Percentiles rank a stretch among this genome's conserved stretches.
phyloP scores from a whole-genome alignment of 2,888 invertebrate genomes.

The Baccha elongata region DNA sequence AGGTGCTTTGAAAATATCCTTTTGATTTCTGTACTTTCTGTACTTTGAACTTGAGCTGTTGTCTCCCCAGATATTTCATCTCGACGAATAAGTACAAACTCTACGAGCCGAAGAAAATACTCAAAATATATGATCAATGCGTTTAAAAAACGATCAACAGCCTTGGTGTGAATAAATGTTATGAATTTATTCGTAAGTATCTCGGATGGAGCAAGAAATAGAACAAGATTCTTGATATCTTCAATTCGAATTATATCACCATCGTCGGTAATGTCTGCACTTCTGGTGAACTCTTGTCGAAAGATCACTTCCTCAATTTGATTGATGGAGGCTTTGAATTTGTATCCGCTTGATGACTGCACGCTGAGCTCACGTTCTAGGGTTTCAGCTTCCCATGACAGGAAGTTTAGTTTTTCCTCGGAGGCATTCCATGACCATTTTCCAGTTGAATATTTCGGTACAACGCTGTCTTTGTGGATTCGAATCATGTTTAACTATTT shows the following conservation, averaged over 20 bases:
- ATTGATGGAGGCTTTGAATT: slow-evolving; percentile 74
- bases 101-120: slow-evolving; percentile 80
- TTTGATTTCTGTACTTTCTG: slow-evolving; percentile 78
- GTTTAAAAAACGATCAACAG: slow-evolving; percentile 78
- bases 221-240: slow-evolving; percentile 79
- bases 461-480: slow-evolving; percentile 76
- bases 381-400: slow-evolving; percentile 45
- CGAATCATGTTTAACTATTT: slow-evolving; percentile 79
- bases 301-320: slow-evolving; percentile 80
- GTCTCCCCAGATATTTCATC: slow-evolving; percentile 78
- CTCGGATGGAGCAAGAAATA: slow-evolving; percentile 79
- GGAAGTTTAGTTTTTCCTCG: slow-evolving; percentile 75
- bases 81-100: slow-evolving; percentile 79
- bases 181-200: slow-evolving; percentile 76
- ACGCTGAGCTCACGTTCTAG: slow-evolving; percentile 74
- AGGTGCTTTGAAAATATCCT: slow-evolving; percentile 78
- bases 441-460: slow-evolving; percentile 78
- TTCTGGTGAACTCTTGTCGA: slow-evolving; percentile 77
- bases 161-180: slow-evolving; percentile 78
- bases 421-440: slow-evolving; percentile 79
- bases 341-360: slow-evolving; percentile 51
- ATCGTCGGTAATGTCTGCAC: slow-evolving; percentile 75
- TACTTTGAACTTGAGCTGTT: slow-evolving; percentile 78
- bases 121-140: slow-evolving; percentile 81
- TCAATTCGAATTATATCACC: slow-evolving; percentile 78